These are phyloP conservation scores for Oncorhynchus nerka DNA, from an alignment of 2,113 vertebrate species.

Conservation along the genomic window DNA sequence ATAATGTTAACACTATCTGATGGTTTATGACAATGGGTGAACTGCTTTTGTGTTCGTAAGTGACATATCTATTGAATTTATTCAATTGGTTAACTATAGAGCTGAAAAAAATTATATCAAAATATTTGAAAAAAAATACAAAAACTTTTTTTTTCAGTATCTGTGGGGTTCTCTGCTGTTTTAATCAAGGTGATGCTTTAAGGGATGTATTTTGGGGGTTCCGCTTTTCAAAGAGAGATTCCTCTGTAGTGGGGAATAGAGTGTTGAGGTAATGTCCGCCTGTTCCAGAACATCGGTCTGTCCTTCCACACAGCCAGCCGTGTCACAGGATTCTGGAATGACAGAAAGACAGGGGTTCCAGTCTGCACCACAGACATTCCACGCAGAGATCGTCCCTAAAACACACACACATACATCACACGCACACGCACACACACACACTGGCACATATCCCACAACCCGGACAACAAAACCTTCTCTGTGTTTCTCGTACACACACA, in stretches of 20 bases:
- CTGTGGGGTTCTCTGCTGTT: neutral
- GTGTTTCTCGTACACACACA: no score
- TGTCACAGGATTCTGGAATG: constrained; percentile 12
- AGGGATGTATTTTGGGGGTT: neutral
- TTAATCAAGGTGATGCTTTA: neutral
- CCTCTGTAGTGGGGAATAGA: neutral
- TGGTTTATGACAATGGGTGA: no score
- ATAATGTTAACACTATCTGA: no score
- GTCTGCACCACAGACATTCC: no score
- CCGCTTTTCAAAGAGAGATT: no score
- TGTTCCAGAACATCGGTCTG: constrained; percentile 14
- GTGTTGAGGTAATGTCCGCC: neutral
- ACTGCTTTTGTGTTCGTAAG: no score
- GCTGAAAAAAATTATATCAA: neutral
- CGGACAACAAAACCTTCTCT: no score
- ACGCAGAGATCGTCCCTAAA: no score
- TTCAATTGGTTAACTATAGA: no score
- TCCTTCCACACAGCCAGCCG: neutral
- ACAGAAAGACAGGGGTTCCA: constrained; percentile 2
- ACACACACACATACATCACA: no score
- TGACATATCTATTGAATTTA: no score
- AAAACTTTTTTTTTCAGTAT: neutral
- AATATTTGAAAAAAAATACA: neutral
- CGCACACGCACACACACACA: neutral
- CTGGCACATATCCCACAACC: no score